A percentile compares a stretch with the other conserved stretches of the same genome.
These are phyloP conservation scores for Ectemnius continuus DNA, from an alignment of 2,888 invertebrate genomes.

Conservation along the genomic window DNA sequence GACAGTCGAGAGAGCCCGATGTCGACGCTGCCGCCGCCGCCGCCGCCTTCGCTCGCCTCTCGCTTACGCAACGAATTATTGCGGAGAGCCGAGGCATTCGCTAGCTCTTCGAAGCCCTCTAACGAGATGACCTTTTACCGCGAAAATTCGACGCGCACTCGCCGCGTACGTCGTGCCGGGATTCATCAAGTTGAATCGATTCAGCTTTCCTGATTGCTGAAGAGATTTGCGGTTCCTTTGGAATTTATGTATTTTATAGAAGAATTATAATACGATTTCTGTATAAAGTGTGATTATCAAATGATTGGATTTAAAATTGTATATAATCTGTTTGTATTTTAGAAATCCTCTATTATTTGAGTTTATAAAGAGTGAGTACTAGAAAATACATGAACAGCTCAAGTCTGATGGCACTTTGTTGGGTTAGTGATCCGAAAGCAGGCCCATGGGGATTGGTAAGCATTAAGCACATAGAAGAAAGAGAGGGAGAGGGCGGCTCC, in stretches of 20 bases:
- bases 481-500: constrained; percentile 44
- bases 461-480: constrained; percentile 43
- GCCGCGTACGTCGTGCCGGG: too few species aligned
- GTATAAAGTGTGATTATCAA: too few species aligned
- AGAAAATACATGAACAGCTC: too few species aligned
- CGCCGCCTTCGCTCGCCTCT: constrained; percentile 29
- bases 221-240: too few species aligned
- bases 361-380: background rate
- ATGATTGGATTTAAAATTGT: too few species aligned
- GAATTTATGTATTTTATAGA: too few species aligned
- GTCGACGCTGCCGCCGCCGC: constrained; percentile 24
- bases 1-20: constrained; percentile 21
- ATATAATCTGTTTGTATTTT: too few species aligned
- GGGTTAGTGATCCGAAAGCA: too few species aligned
- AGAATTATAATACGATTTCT: too few species aligned
- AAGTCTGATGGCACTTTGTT: too few species aligned
- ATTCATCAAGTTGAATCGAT: too few species aligned
- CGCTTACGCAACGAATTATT: constrained; percentile 52
- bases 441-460: background rate
- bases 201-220: too few species aligned
- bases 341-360: background rate
- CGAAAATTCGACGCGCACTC: constrained; percentile 25
- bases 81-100: constrained; percentile 20
- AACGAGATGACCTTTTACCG: constrained; percentile 51
- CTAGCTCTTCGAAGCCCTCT: constrained; percentile 11